Evolutionary conservation across 1,140 invertebrate species (phyloP), one percentile per base, ranked within the genome.

Genomic region (Phortica variegata): DNA sequence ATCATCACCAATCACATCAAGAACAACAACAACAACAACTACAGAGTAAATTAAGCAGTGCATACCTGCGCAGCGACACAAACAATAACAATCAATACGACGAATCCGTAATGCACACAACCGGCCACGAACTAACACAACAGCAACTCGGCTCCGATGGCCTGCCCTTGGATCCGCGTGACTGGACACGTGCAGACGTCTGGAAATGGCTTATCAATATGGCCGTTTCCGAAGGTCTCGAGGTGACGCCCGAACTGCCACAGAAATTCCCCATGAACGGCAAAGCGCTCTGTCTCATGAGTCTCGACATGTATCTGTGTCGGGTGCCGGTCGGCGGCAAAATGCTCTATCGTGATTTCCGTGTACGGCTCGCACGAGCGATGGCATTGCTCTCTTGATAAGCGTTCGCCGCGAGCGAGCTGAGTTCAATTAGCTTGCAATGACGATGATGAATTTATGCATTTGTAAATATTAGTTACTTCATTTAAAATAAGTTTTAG

Each of bases 261-360:
- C 42, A 72, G 69, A 41, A 87, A 44, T 89, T 89, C 70, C 80
- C 83, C 2, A 89, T 89, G 87, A 89, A 89, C 70, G 87, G 87
- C 18, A 89, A 89, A 73, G 87, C 85, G 3, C 75, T 89, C 3
- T 88, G 87, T 53, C 79, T 89, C 33, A 89, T 89, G 87, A 82
- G 81, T 16, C 76, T 83, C 2, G 82, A 85, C 26, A 89, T 89
- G 87, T 89, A 87, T 77, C 77, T 84, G 2, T 78, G 79, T 47
- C 76, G 87, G 18, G 87, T 87, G 8, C 87, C 87, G 2, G 69
- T 84, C 2, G 84, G 83, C 1, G 86, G 86, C 18, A 85, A 85
- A 65, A 76, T 83, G 43, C 77, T 88, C 26, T 85, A 87, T 58
- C 73, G 73, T 43, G 73, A 76, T 58, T 76, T 76, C 46, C 63